phyloP scores from a whole-genome alignment of 2,113 vertebrate species.

The Oreochromis niloticus region DNA sequence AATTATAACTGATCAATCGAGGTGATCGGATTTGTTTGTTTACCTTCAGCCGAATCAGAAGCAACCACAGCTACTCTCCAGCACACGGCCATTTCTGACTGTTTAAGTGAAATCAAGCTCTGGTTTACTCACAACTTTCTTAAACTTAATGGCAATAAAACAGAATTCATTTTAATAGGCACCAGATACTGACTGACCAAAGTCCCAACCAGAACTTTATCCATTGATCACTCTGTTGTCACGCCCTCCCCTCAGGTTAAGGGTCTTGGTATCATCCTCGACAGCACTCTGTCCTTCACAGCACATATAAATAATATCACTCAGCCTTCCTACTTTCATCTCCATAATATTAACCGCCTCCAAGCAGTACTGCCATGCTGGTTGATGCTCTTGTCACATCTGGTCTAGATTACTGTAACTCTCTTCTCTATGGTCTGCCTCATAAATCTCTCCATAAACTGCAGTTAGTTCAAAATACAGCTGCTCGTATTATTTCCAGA shows the following conservation, averaged over 20 bases:
- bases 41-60: neutral
- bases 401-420: rapidly evolving
- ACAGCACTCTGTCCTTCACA: no score
- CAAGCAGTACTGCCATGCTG: neutral
- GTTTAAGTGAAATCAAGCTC: neutral
- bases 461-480: neutral
- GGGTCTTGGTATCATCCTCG: no score
- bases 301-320: rapidly evolving
- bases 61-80: neutral
- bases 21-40: neutral
- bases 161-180: rapidly evolving
- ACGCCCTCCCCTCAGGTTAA: no score
- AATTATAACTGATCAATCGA: neutral
- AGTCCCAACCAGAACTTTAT: neutral
- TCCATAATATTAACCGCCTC: neutral
- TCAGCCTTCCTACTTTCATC: neutral
- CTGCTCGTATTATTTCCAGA: neutral
- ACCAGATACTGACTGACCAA: rapidly evolving
- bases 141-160: neutral
- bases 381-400: neutral
- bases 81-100: neutral
- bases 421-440: neutral
- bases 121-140: neutral
- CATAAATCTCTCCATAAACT: neutral
- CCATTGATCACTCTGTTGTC: neutral